These are phyloP conservation scores for Nyctibius grandis DNA, from an alignment of 2,797 vertebrate genomes.

Conservation along the genomic window DNA sequence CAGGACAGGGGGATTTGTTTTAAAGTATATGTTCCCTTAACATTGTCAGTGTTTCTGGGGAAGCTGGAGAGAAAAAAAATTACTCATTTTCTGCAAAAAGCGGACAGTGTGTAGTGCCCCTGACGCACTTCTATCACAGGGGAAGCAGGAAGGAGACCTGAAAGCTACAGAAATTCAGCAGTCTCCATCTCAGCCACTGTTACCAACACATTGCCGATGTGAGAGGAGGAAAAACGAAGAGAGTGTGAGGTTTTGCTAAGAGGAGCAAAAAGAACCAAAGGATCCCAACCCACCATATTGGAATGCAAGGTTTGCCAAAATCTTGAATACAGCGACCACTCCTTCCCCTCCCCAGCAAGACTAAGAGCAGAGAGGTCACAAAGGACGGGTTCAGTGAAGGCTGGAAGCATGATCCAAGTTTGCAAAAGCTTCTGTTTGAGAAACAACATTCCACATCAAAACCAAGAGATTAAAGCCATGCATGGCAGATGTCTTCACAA, in stretches of 20 bases:
- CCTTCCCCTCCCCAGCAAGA: not conserved
- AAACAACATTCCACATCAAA: too few species aligned
- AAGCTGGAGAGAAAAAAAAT: rapidly evolving
- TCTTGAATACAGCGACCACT: too few species aligned
- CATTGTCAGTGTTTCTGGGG: not conserved
- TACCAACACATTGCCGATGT: rapidly evolving
- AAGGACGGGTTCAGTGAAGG: not conserved
- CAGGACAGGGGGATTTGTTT: rapidly evolving
- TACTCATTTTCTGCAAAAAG: not conserved
- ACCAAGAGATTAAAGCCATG: too few species aligned
- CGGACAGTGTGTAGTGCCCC: too few species aligned
- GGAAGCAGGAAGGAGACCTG: rapidly evolving
- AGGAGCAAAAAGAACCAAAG: not conserved
- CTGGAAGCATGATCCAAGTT: not conserved
- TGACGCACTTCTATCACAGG: not conserved
- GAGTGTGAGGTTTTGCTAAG: rapidly evolving
- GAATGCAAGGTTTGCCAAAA: not conserved
- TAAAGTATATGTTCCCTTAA: not conserved
- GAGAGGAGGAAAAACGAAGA: not conserved
- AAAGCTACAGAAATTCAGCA: not conserved
- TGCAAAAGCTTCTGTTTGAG: not conserved
- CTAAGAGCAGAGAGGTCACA: not conserved
- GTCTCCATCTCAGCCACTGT: not conserved
- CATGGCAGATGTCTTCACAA: too few species aligned
- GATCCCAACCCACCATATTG: not conserved